These are phyloP conservation scores for Gymnosoma rotundatum DNA, from an alignment of 2,888 invertebrate species.

Conservation along the genomic window DNA sequence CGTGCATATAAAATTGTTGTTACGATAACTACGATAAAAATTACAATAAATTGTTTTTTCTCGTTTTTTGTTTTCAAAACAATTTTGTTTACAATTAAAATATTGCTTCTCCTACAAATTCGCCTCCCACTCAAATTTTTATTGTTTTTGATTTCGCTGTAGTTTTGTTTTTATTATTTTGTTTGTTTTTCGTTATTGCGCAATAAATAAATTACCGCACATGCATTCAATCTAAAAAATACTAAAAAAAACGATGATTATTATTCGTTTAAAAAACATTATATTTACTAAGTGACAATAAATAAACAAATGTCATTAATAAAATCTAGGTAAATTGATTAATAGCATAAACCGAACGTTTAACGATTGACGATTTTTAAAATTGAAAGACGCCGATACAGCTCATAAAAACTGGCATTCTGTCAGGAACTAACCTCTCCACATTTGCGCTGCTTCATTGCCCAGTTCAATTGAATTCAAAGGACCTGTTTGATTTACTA, in stretches of 20 bases:
- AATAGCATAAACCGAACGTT: no score
- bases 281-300: not conserved
- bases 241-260: no score
- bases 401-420: no score
- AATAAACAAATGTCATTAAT: not conserved
- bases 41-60: slow-evolving; percentile 21
- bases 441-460: no score
- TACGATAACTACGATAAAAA: not conserved
- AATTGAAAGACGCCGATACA: no score
- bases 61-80: not conserved
- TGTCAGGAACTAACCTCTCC: no score
- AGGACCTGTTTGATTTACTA: no score
- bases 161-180: not conserved
- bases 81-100: slow-evolving; percentile 27
- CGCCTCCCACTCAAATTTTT: not conserved
- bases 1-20: slow-evolving; percentile 27
- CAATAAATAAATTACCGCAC: no score
- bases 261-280: not conserved
- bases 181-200: no score
- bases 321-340: no score
- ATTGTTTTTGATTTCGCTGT: slow-evolving; percentile 1
- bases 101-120: not conserved
- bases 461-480: no score
- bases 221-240: slow-evolving; percentile 1
- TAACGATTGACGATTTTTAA: no score